Evolutionary conservation across 2,888 invertebrate species (phyloP), one percentile per base, ranked within the genome.

Genomic region (Hylaea fasciaria): DNA sequence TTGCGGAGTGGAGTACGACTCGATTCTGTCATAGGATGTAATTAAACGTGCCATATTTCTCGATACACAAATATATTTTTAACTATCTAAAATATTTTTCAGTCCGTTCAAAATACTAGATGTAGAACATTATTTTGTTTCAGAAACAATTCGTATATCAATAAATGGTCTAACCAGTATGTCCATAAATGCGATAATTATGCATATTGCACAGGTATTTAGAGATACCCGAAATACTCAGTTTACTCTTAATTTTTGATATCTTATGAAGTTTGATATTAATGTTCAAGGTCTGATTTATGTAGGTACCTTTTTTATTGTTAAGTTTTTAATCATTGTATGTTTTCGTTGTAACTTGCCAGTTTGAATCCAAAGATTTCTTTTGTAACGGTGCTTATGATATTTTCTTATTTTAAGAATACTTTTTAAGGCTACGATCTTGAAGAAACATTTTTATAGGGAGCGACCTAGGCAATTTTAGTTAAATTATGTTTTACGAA

Each of bases 321-420:
- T 83, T 85, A 83, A 78, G 78, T 84, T 82, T 32, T 78, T 70
- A 68, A 72, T 78, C 66, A 74, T 80, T 80, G 79, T 84, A 77
- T 81, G 78, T 64, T 49, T 50, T 35, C 11, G 3, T 14, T 9
- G 73, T 75, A 76, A 78, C 87, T 89, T 89, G 89, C 89, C 89
- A 87, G 78, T 80, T 78, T 54, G n/a, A 73, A 80, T 75, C 89
- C 88, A 89, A 89, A 88, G 87, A 88, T 83, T 85, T 76, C 77
- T 77, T 80, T 81, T 80, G 75, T 70, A 53, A 64, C 57, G 78
- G 78, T 84, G 79, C 79, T 82, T 78, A 70, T 73, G 76, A 68
- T 56, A 50, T 64, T n/a, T 62, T 66, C 61, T 57, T 54, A 49
- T 58, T 62, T 47, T 59, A 13, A 14, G 13, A 53, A 14, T 46